Base-by-base conservation (phyloP, 2,113 vertebrate species). In the Solea senegalensis region DNA sequence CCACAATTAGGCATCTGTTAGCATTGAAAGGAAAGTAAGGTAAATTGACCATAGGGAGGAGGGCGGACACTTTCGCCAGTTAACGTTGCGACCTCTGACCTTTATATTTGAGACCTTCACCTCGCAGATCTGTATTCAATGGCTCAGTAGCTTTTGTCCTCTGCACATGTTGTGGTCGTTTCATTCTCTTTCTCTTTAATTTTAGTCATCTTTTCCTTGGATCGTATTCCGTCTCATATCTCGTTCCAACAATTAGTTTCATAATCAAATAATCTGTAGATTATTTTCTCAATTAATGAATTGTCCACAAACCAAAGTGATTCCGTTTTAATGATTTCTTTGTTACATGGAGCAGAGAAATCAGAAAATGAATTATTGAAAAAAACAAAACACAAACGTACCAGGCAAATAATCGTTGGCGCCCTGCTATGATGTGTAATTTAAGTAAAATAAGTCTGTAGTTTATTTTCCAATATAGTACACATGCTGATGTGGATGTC, bases 1-100 rank as follows among this genome's bases (percentile, higher is more conserved):
- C 87, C 40, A 69, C 79, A 95, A 94, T 96, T 95, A 95, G 94
- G 90, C 93, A 94, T 94, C 95, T 95, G 93, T 89, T 69, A 68
- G 85, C 90, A 83, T 83, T 34, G 54, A 56, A 63, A 50, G 43
- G 68, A 55, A 73, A 60, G 49, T 52, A 40, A 85, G 90, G 86
- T 81, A 77, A 87, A 70, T 28, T 58, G 49, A 69, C 12, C 45
- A 60, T 2, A 46, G 34, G 75, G 27, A 15, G n/a, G 46, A 58
- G 21, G 7, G 14, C 5, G 44, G 60, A 55, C 7, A 53, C 8
- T 41, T 41, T 50, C 50, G 15, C 9, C 7, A 16, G 11, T 72
- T 63, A 60, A 61, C 65, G 28, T 8, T 13, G n/a, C 16, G 63
- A 65, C 21, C 53, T 60, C 39, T 69, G 63, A 55, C n/a, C 65